A percentile compares a stretch with the other conserved stretches of the same genome.
These are phyloP conservation scores for Aphelocoma californica DNA, from an alignment of 2,797 vertebrate genomes.

Conservation along the genomic window DNA sequence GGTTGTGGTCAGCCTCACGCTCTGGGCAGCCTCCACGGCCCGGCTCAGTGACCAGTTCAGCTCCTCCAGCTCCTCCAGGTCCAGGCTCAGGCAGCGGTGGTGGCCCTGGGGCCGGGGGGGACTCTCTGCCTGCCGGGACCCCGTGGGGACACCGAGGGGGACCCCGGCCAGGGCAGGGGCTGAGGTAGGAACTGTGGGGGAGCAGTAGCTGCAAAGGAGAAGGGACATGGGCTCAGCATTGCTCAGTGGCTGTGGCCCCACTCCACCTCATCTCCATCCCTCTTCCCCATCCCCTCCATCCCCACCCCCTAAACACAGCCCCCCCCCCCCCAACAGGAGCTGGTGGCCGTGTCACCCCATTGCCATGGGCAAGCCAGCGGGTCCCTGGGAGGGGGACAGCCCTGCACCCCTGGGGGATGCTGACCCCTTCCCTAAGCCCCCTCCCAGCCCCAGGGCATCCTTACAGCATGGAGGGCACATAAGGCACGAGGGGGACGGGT, in stretches of 20 bases:
- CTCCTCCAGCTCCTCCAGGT: conserved; percentile 22
- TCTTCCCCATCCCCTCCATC: too few species aligned
- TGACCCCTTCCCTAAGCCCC: rapidly evolving
- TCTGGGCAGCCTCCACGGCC: conserved; percentile 78
- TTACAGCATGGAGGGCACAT: conserved; percentile 76
- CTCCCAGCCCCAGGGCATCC: not conserved
- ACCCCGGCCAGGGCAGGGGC: not conserved
- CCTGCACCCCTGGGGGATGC: not conserved
- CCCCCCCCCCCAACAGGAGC: not conserved
- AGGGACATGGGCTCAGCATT: rapidly evolving
- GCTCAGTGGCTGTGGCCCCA: rapidly evolving
- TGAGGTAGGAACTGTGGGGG: conserved; percentile 70
- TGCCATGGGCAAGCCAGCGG: rapidly evolving
- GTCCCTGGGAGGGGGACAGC: not conserved
- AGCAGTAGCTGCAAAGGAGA: conserved; percentile 58
- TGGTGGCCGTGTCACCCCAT: rapidly evolving
- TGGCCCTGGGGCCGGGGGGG: not conserved
- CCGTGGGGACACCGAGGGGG: not conserved
- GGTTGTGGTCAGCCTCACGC: conserved; percentile 74
- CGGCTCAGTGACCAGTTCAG: conserved; percentile 75
- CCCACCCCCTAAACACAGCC: not conserved
- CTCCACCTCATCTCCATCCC: not conserved
- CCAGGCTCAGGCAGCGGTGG: conserved; percentile 36
- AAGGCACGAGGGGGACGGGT: conserved; percentile 72
- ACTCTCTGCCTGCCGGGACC: not conserved